Percentiles rank a stretch among this genome's conserved stretches.
These are phyloP conservation scores for Campoletis raptor DNA, from an alignment of 2,888 invertebrate genomes.

Conservation along the genomic window DNA sequence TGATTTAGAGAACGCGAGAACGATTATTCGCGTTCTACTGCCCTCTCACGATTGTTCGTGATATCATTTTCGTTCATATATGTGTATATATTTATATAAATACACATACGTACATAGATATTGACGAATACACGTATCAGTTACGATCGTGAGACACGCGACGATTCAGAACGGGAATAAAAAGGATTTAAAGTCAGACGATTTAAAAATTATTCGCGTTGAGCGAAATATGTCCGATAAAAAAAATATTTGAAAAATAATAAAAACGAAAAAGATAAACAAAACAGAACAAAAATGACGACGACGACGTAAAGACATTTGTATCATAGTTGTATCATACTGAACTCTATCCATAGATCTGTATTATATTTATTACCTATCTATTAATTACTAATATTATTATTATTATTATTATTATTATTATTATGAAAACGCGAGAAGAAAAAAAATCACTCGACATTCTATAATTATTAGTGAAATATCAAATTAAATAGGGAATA, in stretches of 20 bases:
- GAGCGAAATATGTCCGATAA: slow-evolving; percentile 63
- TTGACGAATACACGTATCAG: slow-evolving; percentile 13
- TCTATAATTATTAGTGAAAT: slow-evolving; percentile 83
- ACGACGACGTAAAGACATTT: slow-evolving; percentile 75
- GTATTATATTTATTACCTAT: slow-evolving; percentile 83
- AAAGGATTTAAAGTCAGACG: slow-evolving; percentile 36
- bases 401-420: slow-evolving; percentile 77
- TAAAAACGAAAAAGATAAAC: slow-evolving; percentile 57
- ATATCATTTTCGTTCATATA: slow-evolving; percentile 42
- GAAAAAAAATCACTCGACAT: slow-evolving; percentile 82
- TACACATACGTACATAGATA: slow-evolving; percentile 22
- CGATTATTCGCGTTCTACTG: slow-evolving; percentile 53
- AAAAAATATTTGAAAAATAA: slow-evolving; percentile 64
- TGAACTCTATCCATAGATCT: slow-evolving; percentile 83
- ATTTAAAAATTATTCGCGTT: slow-evolving; percentile 39
- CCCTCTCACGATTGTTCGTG: slow-evolving; percentile 51
- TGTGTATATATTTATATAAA: slow-evolving; percentile 20
- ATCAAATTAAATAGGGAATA: slow-evolving; percentile 84
- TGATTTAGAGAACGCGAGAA: slow-evolving; percentile 66
- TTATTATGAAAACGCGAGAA: slow-evolving; percentile 79
- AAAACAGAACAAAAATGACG: slow-evolving; percentile 52
- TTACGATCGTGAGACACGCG: slow-evolving; percentile 48
- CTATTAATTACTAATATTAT: slow-evolving; percentile 68
- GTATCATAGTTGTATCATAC: slow-evolving; percentile 84
- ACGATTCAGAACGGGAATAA: slow-evolving; percentile 11